Conservation (phyloP, 2,113 vertebrate species). For the Xiphophorus couchianus region DNA sequence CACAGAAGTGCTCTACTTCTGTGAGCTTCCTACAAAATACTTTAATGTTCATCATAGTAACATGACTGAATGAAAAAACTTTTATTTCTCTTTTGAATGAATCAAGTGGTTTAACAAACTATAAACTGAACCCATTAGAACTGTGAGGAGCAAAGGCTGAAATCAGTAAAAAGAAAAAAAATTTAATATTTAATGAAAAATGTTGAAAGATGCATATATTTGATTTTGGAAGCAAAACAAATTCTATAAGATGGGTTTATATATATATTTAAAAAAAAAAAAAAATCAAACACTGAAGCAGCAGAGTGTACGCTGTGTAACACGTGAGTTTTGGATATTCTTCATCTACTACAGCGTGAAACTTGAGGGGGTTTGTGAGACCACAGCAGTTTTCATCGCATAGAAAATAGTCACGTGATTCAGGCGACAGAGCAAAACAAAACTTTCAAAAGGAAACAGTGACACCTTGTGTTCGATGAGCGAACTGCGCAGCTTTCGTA, state of each 20-base stretch:
- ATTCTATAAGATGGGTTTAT: too few species aligned
- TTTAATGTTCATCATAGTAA: not conserved
- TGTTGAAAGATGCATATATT: not conserved
- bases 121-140: not conserved
- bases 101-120: not conserved
- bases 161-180: not conserved
- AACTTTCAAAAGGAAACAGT: not conserved
- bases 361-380: not conserved
- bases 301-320: not conserved
- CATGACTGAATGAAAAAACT: not conserved
- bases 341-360: not conserved
- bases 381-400: not conserved
- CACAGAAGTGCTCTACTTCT: not conserved
- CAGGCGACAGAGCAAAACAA: not conserved
- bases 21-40: not conserved
- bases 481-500: slow-evolving; percentile 16
- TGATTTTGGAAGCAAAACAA: too few species aligned
- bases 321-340: not conserved
- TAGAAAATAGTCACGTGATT: not conserved
- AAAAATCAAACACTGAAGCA: not conserved
- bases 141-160: not conserved
- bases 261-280: too few species aligned
- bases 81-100: not conserved
- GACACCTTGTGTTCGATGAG: slow-evolving; percentile 47
- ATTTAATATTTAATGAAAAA: not conserved